Base-by-base conservation (phyloP, 1,140 invertebrate species). In the Parapsyche elsis region DNA sequence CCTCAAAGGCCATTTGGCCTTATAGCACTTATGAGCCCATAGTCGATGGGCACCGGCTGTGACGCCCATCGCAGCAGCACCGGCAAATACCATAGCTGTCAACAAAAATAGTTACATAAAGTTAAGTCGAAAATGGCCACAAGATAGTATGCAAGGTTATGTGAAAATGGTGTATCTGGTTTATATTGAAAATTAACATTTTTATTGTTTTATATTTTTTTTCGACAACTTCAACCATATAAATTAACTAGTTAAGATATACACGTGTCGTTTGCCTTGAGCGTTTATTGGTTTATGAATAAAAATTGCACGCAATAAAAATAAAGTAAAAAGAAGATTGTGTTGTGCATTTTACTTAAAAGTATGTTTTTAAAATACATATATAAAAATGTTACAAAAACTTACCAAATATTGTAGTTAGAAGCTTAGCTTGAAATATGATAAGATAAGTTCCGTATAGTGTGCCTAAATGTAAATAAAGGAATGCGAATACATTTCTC, bases 41-140 rank as follows among this genome's bases (percentile, higher is more conserved):
- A 98, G 88, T 78, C 97, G 89, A 85, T 98, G 97, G 1, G 95
- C 95, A 9, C 97, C 97, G 0, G 94, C 96, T 10, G 96, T 98
- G 21, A 98, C 91, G 0, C 94, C 94, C 76, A 95, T 81, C 0
- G 89, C 94, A 0, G 89, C 89, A 19, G 88, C 80, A 0, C 81
- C 24, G 0, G 88, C 88, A 79, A 94, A 87, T 0, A 91, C 73
- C 0, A 91, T 5, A 19, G 88, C 94, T 95, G 83, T 30, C 90
- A 90, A 70, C 10, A 71, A 49, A 79, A 0, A 73, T 57, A 80
- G 26, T 46, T 70, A 19, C 61, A 49, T 23, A 76, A n/a, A 80
- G 53, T 45, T 74, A 78, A 67, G 21, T 21, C 14, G 21, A 14
- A 16, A 67, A 70, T 24, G 10, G 10, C 30, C 9, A n/a, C 16